Evolutionary conservation across 2,888 invertebrate genomes (phyloP).

Genomic region (Apamea crenata): DNA sequence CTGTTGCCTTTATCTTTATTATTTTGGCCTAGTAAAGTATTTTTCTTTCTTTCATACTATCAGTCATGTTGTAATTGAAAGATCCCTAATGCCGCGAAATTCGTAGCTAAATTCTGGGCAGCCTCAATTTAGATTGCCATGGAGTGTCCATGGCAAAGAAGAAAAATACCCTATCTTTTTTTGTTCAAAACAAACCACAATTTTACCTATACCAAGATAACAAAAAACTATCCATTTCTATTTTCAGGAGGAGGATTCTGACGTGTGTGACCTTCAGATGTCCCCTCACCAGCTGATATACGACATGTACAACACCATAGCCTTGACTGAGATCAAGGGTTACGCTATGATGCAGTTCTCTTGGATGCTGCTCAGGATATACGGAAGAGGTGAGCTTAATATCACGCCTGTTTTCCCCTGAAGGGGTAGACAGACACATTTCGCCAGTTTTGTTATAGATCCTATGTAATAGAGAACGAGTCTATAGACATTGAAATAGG

Average conservation of each 20-base stretch:
- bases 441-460: background rate
- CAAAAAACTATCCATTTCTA: background rate
- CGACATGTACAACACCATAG: slow-evolving; percentile 95
- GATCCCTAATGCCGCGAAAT: background rate
- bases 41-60: background rate
- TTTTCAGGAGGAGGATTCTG: slow-evolving; percentile 92
- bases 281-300: slow-evolving; percentile 95
- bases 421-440: background rate
- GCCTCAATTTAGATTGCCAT: background rate
- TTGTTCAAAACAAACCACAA: background rate
- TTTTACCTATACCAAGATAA: background rate
- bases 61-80: background rate
- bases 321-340: slow-evolving; percentile 96
- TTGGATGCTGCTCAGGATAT: slow-evolving; percentile 95
- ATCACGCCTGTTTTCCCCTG: background rate
- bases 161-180: background rate
- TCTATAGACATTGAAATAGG: background rate
- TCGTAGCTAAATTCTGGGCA: background rate
- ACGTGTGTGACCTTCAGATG: slow-evolving; percentile 93
- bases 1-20: too few relatives aligned
- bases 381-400: slow-evolving; percentile 92
- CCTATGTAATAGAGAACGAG: too few relatives aligned
- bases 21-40: background rate
- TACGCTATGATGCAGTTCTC: slow-evolving; percentile 97
- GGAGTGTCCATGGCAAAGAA: too few relatives aligned